These are phyloP conservation scores for Cavia aperea DNA, from an alignment of 2,113 vertebrate genomes.

Conservation along the genomic window DNA sequence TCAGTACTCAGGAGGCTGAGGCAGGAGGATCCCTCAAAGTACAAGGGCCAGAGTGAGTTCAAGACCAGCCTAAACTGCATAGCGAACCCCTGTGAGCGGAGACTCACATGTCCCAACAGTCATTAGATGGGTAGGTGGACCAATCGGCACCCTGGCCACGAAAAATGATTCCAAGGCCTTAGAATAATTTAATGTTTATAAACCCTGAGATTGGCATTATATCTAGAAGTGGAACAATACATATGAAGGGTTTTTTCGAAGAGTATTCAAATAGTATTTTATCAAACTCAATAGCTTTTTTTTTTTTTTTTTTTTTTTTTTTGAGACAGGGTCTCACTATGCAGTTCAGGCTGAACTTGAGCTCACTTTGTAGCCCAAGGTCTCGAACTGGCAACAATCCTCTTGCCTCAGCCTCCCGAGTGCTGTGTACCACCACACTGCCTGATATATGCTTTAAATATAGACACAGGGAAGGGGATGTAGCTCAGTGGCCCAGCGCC, in stretches of 20 bases:
- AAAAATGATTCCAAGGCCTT: background rate
- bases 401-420: too few species aligned
- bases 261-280: background rate
- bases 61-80: too few species aligned
- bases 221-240: background rate
- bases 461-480: background rate
- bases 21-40: too few species aligned
- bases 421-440: background rate
- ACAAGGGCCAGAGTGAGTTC: too few species aligned
- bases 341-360: too few species aligned
- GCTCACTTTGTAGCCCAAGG: too few species aligned
- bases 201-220: background rate
- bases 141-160: background rate
- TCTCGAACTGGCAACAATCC: too few species aligned
- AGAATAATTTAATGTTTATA: background rate
- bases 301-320: too few species aligned
- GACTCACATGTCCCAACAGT: background rate
- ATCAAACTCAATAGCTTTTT: background rate
- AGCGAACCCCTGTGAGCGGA: background rate
- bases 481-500: too few species aligned
- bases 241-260: background rate
- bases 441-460: background rate
- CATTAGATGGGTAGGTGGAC: accelerated
- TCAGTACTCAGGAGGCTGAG: too few species aligned
- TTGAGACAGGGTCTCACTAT: too few species aligned